These are phyloP conservation scores for Yponomeuta cagnagella DNA, from an alignment of 2,888 invertebrate genomes.

Conservation along the genomic window DNA sequence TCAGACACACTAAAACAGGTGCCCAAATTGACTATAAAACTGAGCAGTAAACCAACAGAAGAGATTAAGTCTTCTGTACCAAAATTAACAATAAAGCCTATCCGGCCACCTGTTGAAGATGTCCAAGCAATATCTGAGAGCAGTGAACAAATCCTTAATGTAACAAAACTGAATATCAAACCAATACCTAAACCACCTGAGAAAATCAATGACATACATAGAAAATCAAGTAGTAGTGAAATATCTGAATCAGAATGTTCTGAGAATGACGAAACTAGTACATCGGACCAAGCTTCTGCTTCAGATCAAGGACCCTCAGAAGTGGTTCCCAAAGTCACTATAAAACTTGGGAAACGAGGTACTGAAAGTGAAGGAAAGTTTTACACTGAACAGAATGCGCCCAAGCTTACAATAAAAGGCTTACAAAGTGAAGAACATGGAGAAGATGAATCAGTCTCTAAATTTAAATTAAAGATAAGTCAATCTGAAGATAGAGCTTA, in stretches of 20 bases:
- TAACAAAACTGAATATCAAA: conserved; percentile 69
- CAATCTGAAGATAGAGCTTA: conserved; percentile 50
- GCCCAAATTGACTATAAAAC: conserved; percentile 70
- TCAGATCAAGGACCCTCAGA: conserved; percentile 58
- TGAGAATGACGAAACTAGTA: conserved; percentile 73
- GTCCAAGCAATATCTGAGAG: conserved; percentile 29
- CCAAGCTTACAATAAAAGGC: conserved; percentile 62
- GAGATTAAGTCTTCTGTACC: conserved; percentile 58
- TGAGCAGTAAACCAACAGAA: conserved; percentile 51
- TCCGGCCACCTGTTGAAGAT: conserved; percentile 27
- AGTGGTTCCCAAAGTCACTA: conserved; percentile 64
- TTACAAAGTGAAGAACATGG: conserved; percentile 53
- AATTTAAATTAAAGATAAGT: conserved; percentile 57
- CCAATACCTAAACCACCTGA: conserved; percentile 65
- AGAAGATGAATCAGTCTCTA: conserved; percentile 47
- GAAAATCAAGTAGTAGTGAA: conserved; percentile 71
- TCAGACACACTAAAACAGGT: conserved; percentile 43
- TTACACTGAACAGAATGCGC: conserved; percentile 62
- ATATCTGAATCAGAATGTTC: conserved; percentile 72
- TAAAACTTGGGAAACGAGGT: conserved; percentile 64
- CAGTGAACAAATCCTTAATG: conserved; percentile 50
- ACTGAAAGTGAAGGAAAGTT: conserved; percentile 63
- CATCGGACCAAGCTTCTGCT: conserved; percentile 59
- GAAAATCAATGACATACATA: conserved; percentile 61
- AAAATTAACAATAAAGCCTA: conserved; percentile 52